Evolutionary conservation across 1,140 invertebrate species (phyloP), one percentile per base, ranked within the genome.

Genomic region (Drosophila santomea): DNA sequence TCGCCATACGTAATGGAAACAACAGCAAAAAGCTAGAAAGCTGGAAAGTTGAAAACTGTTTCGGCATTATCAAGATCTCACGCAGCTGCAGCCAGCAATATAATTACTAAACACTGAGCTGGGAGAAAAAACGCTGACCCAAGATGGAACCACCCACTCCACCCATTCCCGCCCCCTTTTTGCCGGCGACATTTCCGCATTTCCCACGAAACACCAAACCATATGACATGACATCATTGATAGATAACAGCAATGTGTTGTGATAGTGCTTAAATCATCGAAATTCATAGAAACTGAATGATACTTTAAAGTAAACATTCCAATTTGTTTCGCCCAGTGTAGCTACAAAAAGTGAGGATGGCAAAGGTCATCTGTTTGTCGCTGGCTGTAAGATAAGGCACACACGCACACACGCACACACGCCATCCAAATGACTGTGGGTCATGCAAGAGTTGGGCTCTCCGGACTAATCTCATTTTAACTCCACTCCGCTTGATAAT

Each of bases 51-150:
- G 23, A 35, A 63, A 63, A 43, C n/a, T 39, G 45, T 15, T 48
- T 72, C 36, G 55, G 7, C 41, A 58, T 50, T 68, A 61, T 76
- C 56, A 50, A 45, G 44, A 77, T 69, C 74, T 28, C 61, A 59
- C 73, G 74, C 71, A 64, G 59, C 69, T 74, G 73, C 73, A 52
- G 25, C 14, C 32, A 69, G 39, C 50, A 38, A 45, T 67, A 43
- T 75, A 74, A 74, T 74, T 75, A 75, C 48, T 54, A 17, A 64
- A 64, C 15, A 66, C 36, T 43, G 47, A 66, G 50, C 35, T 52
- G 60, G 38, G n/a, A 17, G 32, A 48, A 36, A 36, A 14, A 51
- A 10, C 23, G 47, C 23, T 48, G 47, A 32, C 48, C 48, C 48
- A 51, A 35, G 10, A 17, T 20, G 50, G 32, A 36, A 12, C 32